Percentiles rank a stretch among this genome's conserved stretches.
phyloP scores from a whole-genome alignment of 2,888 invertebrate genomes.

The Epinotia ramella region DNA sequence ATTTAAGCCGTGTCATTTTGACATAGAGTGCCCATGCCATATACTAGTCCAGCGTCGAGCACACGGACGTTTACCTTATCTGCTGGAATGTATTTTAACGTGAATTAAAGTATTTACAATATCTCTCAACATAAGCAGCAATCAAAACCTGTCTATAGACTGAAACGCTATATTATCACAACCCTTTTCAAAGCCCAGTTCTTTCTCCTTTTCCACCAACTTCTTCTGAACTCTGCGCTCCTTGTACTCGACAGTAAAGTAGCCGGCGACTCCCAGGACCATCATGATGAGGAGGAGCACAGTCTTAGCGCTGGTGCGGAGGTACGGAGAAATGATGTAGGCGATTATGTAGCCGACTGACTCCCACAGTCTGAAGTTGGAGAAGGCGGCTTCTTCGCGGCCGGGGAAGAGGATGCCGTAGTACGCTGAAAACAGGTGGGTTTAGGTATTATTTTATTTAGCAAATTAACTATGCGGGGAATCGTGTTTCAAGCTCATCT shows the following conservation, averaged over 20 bases:
- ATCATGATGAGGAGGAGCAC: constrained; percentile 81
- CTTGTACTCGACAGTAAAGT: constrained; percentile 75
- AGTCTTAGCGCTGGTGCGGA: constrained; percentile 82
- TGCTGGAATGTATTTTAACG: not conserved
- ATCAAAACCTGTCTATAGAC: constrained; percentile 56
- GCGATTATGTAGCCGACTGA: constrained; percentile 88
- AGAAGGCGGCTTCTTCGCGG: constrained; percentile 88
- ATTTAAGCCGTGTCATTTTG: too few relatives aligned
- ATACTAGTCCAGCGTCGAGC: too few relatives aligned
- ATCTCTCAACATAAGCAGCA: not conserved
- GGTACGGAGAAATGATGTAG: constrained; percentile 83
- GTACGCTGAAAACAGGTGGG: constrained; percentile 73
- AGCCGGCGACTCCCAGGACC: constrained; percentile 81
- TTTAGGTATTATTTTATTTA: not conserved
- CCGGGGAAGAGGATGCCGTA: constrained; percentile 87
- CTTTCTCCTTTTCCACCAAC: constrained; percentile 54
- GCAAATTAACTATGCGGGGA: not conserved
- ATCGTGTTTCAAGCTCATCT: too few relatives aligned
- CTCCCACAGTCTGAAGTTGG: constrained; percentile 89
- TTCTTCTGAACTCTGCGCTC: constrained; percentile 59
- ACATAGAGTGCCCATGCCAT: too few relatives aligned
- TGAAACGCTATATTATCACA: constrained; percentile 74
- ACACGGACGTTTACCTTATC: too few relatives aligned
- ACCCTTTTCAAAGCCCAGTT: constrained; percentile 59
- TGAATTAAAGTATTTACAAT: not conserved